phyloP scores from a whole-genome alignment of 2,113 vertebrate genomes.

The Nothocercus nigrocapillus region DNA sequence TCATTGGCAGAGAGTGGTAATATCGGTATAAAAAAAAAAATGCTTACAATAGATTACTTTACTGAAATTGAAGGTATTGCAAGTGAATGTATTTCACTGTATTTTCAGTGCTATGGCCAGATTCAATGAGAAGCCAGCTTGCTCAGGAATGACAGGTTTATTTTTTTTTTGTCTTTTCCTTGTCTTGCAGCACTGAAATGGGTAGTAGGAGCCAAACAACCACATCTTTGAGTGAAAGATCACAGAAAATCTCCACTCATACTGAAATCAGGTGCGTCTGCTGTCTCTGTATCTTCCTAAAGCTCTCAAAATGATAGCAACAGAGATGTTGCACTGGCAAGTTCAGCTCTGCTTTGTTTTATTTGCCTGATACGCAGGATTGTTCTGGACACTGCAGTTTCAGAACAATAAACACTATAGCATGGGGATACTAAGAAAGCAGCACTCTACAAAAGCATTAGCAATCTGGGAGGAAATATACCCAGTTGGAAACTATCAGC shows the following conservation, averaged over 20 bases:
- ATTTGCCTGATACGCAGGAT: neutral
- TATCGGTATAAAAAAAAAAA: neutral
- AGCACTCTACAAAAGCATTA: neutral
- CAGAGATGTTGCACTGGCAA: neutral
- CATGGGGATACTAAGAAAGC: neutral
- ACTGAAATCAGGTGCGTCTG: slow-evolving; percentile 9
- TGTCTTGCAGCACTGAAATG: slow-evolving; percentile 11
- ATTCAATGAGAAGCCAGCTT: neutral
- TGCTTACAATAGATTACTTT: neutral
- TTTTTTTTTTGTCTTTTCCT: neutral
- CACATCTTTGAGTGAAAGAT: neutral
- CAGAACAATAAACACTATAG: neutral
- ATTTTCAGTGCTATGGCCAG: neutral
- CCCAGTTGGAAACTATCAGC: neutral
- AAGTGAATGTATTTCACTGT: neutral
- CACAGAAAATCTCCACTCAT: neutral
- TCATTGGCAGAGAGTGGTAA: neutral
- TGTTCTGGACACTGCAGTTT: neutral
- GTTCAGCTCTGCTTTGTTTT: neutral
- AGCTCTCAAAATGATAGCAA: accelerated
- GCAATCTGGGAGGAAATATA: neutral
- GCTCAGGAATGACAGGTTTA: neutral
- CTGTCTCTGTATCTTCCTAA: neutral
- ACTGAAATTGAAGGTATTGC: neutral
- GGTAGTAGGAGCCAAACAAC: neutral